Evolutionary conservation across 2,113 vertebrate genomes (phyloP), one percentile per base, ranked within the genome.

Genomic region (Plecturocebus donacophilus): DNA sequence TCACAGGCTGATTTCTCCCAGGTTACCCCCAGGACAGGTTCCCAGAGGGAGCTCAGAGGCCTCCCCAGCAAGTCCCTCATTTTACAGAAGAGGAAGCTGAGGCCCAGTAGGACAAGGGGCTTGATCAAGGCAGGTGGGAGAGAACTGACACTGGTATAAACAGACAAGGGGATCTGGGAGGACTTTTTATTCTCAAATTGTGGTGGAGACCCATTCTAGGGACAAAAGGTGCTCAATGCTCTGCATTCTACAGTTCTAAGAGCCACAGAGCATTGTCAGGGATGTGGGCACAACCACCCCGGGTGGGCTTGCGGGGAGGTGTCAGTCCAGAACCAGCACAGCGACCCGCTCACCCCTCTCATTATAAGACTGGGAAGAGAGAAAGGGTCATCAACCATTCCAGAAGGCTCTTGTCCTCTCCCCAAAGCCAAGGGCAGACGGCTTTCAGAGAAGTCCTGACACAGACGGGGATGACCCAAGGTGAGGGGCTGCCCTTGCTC

Each of bases 331-430:
- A 90, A 25, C 16, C 2, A 9, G n/a, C 38, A 47, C 9, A 42
- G 61, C 8, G 25, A 30, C 23, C 17, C 9, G 0, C 23, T 21
- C 0, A 1, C 7, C 30, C 32, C 5, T 0, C 0, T 23, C 27
- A 40, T 45, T 13, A 3, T 71, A n/a, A 54, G 58, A 35, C 25
- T 30, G 17, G 11, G 35, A 77, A 80, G 77, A 80, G 56, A 40
- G 30, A 42, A 81, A 11, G 5, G 27, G 25, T 20, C 14, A 20
- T 23, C 12, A 8, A 4, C n/a, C 38, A 14, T 81, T 52, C 19
- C 1, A 11, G 30, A 76, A 49, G 49, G 81, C 17, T 11, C 27
- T 73, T 49, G 16, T n/a, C 38, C 1, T 70, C 30, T 40, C 70
- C 35, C 14, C 58, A 54, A 81, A 75, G 52, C 58, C 10, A 82